These are phyloP conservation scores for Drosophila hydei DNA, from an alignment of 1,140 invertebrate genomes.

Conservation along the genomic window DNA sequence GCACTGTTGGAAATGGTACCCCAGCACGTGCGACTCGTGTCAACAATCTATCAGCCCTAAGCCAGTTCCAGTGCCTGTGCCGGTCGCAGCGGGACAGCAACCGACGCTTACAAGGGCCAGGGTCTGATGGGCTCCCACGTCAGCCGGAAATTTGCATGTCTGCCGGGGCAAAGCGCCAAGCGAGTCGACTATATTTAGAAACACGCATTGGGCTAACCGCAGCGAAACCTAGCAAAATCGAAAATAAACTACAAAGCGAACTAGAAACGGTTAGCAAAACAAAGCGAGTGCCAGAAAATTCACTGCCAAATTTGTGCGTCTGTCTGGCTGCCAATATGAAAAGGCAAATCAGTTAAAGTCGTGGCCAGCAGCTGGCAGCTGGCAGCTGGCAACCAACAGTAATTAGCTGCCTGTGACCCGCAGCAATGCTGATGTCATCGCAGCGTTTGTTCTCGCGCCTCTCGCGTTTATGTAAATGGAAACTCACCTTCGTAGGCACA, in stretches of 20 bases:
- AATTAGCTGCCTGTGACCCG: conserved; percentile 1
- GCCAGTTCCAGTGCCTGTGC: conserved; percentile 6
- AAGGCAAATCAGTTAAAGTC: conserved; percentile 15
- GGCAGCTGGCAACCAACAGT: neutral
- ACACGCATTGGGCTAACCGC: conserved; percentile 10
- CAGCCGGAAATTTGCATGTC: conserved; percentile 66
- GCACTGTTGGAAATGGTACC: conserved; percentile 38
- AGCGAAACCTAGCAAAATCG: conserved; percentile 9
- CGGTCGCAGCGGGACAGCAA: conserved; percentile 1
- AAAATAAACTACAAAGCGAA: conserved; percentile 33
- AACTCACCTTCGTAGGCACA: conserved; percentile 92
- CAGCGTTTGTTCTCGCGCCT: neutral
- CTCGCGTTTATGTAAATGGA: neutral
- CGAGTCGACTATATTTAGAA: conserved; percentile 25
- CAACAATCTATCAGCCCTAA: conserved; percentile 40
- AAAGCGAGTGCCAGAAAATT: conserved; percentile 9
- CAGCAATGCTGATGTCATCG: conserved; percentile 33
- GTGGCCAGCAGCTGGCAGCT: conserved; percentile 16
- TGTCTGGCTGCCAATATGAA: conserved; percentile 14
- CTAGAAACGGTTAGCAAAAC: conserved; percentile 40
- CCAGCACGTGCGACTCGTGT: conserved; percentile 37
- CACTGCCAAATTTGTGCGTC: neutral
- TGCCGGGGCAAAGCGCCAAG: conserved; percentile 36
- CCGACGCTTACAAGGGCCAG: no score
- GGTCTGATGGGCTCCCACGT: neutral